Percentiles rank a stretch among this genome's conserved stretches.
These are phyloP conservation scores for Nephrotoma flavescens DNA, from an alignment of 2,888 invertebrate species.

Conservation along the genomic window DNA sequence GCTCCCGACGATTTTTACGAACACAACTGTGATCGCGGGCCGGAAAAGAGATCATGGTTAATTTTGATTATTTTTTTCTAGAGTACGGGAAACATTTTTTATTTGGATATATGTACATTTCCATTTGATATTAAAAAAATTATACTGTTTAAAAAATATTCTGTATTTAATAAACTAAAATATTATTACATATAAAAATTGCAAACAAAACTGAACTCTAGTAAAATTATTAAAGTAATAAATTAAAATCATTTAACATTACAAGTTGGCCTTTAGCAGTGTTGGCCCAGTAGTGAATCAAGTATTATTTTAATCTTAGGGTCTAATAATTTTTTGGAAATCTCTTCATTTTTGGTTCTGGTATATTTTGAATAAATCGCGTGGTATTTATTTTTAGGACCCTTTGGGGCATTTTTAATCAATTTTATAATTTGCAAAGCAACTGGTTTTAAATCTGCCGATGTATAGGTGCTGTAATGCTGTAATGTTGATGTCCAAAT, in stretches of 20 bases:
- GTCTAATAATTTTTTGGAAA: slow-evolving; percentile 41
- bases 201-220: background rate
- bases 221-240: background rate
- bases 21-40: too few species aligned
- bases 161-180: too few species aligned
- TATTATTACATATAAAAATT: too few species aligned
- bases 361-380: slow-evolving; percentile 53
- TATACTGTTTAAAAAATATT: too few species aligned
- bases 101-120: too few species aligned
- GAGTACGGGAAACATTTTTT: too few species aligned
- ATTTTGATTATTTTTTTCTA: too few species aligned
- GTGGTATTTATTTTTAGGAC: slow-evolving; percentile 41
- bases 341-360: slow-evolving; percentile 21
- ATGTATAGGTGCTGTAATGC: slow-evolving; percentile 61
- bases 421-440: slow-evolving; percentile 53
- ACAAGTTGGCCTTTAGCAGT: slow-evolving; percentile 21
- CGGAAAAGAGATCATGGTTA: too few species aligned
- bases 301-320: background rate
- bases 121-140: too few species aligned
- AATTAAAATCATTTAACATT: background rate
- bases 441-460: slow-evolving; percentile 51
- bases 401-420: slow-evolving; percentile 49
- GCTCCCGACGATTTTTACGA: too few species aligned
- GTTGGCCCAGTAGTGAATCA: slow-evolving; percentile 38
- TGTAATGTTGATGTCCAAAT: slow-evolving; percentile 58